Evolutionary conservation across 2,888 invertebrate genomes (phyloP).

Genomic region (Andrena haemorrhoa): DNA sequence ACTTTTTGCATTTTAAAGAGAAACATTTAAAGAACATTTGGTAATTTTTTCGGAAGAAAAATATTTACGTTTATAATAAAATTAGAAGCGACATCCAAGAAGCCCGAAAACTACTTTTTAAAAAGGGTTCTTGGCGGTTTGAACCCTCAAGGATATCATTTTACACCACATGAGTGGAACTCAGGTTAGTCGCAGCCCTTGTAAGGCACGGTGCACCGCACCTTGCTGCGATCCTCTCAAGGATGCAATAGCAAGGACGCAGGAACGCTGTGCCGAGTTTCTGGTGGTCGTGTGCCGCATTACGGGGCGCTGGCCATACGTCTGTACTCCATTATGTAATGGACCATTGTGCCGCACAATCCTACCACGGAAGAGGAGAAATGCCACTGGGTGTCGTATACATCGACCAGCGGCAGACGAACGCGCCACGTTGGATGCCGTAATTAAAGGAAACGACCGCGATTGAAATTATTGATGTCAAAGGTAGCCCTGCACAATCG

Average conservation of each 20-base stretch:
- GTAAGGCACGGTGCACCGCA: no score
- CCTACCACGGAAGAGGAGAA: conserved; percentile 68
- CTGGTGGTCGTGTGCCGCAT: conserved; percentile 56
- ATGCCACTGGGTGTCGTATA: conserved; percentile 76
- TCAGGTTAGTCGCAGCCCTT: no score
- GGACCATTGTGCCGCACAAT: conserved; percentile 77
- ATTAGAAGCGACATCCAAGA: no score
- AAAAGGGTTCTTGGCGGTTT: no score
- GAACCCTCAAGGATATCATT: no score
- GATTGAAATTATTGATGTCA: conserved; percentile 72
- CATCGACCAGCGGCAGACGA: conserved; percentile 48
- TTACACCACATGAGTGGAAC: no score
- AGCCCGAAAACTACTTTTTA: no score
- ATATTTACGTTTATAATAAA: no score
- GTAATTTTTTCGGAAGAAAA: no score
- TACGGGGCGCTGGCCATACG: conserved; percentile 64
- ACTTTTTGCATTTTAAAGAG: no score
- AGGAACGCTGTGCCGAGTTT: conserved; percentile 56
- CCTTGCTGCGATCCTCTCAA: conserved; percentile 50
- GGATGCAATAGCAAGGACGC: conserved; percentile 48
- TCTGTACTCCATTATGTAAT: conserved; percentile 79
- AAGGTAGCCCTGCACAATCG: conserved; percentile 1
- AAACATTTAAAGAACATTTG: no score
- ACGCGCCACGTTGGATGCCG: conserved; percentile 54
- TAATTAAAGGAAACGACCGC: conserved; percentile 77